Base-by-base conservation (phyloP, 1,140 invertebrate species). In the Diprion similis region DNA sequence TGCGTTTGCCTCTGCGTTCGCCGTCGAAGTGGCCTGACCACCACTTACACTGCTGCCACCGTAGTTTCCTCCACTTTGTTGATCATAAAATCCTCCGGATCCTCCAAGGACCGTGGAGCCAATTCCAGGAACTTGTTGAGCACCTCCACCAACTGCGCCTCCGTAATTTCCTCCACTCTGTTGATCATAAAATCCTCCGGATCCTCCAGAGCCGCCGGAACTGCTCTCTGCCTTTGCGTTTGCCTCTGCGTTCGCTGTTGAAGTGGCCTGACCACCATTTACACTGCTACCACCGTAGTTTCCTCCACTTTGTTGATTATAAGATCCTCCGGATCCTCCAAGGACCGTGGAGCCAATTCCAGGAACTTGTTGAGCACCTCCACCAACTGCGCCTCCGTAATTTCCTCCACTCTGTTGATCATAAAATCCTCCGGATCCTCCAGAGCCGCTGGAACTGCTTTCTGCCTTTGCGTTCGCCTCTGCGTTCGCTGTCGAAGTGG, bases 201-300 rank as follows among this genome's bases (percentile, higher is more conserved):
- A n/a, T n/a, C n/a, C n/a, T n/a, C n/a, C 24, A 4, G 68, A n/a
- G 59, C 68, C 73, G 15, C 70, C 71, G 2, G 51, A 72, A n/a
- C n/a, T 59, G 11, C 11, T 17, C 6, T 6, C n/a, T 17, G 51
- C 51, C 4, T 13, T 15, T 13, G 51, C 51, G n/a, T 17, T 59
- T 8, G 51, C 51, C n/a, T 13, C 11, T 15, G 51, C 51, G 11
- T 13, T 15, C 11, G 51, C 11, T 59, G 9, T 8, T 4, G 46
- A 46, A 68, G 17, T 46, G n/a, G 37, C 51, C 45, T 45, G 19
- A 24, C 64, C 37, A 0, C 59, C 45, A 65, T 46, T 72, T 1
- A 18, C 51, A 45, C 2, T 15, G 0, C 66, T 18, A 11, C 10
- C 67, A 64, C 67, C 70, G 51, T 17, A 11, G 66, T 65, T 10